These are phyloP conservation scores for Lepidocolaptes lacrymiger DNA, from an alignment of 2,797 vertebrate genomes.

Conservation along the genomic window DNA sequence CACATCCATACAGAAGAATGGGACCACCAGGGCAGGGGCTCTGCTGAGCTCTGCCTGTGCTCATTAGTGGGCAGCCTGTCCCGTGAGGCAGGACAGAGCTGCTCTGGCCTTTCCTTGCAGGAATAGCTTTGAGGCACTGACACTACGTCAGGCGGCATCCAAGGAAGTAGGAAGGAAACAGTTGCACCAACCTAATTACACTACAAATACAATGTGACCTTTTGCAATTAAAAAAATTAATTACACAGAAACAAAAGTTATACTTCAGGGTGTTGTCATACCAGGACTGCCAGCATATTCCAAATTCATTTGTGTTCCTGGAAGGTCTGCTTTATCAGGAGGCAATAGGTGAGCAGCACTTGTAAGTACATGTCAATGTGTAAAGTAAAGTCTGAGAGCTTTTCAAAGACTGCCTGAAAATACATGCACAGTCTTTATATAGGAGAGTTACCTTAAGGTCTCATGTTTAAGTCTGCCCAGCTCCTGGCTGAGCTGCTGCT, in stretches of 20 bases:
- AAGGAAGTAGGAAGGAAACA: neutral
- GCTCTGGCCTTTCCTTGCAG: neutral
- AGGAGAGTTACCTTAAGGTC: constrained; percentile 82
- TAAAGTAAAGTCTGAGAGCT: neutral
- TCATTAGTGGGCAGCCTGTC: neutral
- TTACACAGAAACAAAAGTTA: neutral
- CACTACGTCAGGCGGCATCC: neutral
- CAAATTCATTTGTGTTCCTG: neutral
- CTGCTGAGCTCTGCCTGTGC: neutral
- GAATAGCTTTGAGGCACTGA: neutral
- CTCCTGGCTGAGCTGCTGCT: constrained; percentile 81
- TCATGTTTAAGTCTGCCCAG: constrained; percentile 85
- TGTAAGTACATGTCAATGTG: neutral
- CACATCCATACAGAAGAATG: neutral
- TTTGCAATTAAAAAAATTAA: neutral
- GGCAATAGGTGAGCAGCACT: neutral
- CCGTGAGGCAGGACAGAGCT: accelerated
- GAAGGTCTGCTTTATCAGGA: neutral
- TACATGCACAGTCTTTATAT: neutral
- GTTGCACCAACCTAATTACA: neutral
- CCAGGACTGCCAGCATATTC: accelerated
- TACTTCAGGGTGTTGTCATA: neutral
- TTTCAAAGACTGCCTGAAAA: neutral
- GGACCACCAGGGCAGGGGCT: neutral
- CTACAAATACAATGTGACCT: neutral